phyloP scores from a whole-genome alignment of 1,140 invertebrate genomes.

The Heliconius himera region DNA sequence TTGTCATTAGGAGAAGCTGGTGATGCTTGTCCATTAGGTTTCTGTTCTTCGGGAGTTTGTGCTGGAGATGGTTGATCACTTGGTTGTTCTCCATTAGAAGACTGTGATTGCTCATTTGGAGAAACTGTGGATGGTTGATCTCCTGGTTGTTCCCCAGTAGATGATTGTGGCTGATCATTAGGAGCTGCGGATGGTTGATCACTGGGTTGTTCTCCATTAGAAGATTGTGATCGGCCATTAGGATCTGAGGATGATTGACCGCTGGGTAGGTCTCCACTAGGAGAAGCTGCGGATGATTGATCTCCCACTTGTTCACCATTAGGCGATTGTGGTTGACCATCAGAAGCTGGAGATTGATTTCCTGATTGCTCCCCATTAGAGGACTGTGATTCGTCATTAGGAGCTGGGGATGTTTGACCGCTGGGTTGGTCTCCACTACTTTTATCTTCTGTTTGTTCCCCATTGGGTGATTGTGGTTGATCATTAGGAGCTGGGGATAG shows the following conservation, averaged over 20 bases:
- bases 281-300: not conserved
- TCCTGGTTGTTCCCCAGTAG: too few species aligned
- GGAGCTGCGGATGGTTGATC: not conserved
- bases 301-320: rapidly evolving
- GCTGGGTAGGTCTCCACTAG: not conserved
- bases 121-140: not conserved
- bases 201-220: not conserved
- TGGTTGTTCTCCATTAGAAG: too few species aligned
- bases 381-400: not conserved
- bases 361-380: too few species aligned
- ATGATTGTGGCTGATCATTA: not conserved
- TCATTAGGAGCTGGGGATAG: too few species aligned
- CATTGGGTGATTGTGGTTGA: not conserved
- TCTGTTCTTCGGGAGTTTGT: too few species aligned
- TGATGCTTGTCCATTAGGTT: too few species aligned
- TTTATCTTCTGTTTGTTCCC: not conserved
- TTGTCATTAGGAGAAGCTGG: too few species aligned
- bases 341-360: too few species aligned
- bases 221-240: not conserved
- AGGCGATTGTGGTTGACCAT: not conserved
- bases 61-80: too few species aligned
- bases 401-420: not conserved
- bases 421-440: too few species aligned
- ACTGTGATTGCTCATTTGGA: not conserved
- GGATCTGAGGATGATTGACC: not conserved